phyloP scores from a whole-genome alignment of 1,140 invertebrate genomes.

The Achroia grisella region DNA sequence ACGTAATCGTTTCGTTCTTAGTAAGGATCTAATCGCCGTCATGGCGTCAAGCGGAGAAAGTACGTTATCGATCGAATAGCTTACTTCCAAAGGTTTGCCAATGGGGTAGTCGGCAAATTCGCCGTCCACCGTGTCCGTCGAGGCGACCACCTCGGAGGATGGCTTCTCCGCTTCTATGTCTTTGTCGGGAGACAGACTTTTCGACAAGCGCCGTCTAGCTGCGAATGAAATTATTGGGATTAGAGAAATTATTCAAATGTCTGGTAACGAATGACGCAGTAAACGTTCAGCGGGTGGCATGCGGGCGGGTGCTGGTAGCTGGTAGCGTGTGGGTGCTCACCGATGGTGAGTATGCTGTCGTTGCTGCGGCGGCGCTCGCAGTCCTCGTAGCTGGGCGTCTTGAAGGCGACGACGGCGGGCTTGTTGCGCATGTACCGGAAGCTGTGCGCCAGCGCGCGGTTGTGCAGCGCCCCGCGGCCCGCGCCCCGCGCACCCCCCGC shows the following conservation, averaged over 20 bases:
- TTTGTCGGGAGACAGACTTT: slow-evolving; percentile 59
- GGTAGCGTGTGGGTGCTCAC: slow-evolving; percentile 36
- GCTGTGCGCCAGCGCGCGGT: slow-evolving; percentile 83
- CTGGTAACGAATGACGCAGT: too few species aligned
- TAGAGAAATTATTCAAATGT: too few species aligned
- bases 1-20: too few species aligned
- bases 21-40: too few species aligned
- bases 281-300: too few species aligned
- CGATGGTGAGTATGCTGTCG: slow-evolving; percentile 72
- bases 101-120: slow-evolving; percentile 80
- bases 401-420: slow-evolving; percentile 89
- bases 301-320: too few species aligned
- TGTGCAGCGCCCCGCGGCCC: slow-evolving; percentile 78
- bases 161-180: slow-evolving; percentile 44
- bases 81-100: slow-evolving; percentile 86
- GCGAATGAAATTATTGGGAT: slow-evolving; percentile 6
- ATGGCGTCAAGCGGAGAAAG: too few species aligned
- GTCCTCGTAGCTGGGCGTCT: slow-evolving; percentile 83
- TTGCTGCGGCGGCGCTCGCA: slow-evolving; percentile 74
- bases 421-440: slow-evolving; percentile 91
- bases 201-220: slow-evolving; percentile 64
- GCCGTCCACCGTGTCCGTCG: slow-evolving; percentile 39
- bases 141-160: slow-evolving; percentile 14
- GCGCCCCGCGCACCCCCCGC: slow-evolving; percentile 75
- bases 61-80: too few species aligned